phyloP scores from a whole-genome alignment of 2,797 vertebrate genomes.

The Notamacropus eugenii region DNA sequence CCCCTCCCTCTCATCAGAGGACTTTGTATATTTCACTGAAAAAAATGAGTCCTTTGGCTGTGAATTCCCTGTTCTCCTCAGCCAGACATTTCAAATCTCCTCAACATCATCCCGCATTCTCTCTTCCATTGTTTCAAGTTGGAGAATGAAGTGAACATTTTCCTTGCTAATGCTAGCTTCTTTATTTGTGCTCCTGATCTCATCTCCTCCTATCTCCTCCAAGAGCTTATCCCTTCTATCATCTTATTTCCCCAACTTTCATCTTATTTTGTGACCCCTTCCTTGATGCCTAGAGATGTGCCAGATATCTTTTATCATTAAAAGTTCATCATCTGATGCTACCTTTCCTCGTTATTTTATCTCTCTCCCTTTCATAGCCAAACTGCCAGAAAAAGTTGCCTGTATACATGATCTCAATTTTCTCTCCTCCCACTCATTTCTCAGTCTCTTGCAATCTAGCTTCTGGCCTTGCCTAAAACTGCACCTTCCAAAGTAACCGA shows the following conservation, averaged over 20 bases:
- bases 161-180: neutral
- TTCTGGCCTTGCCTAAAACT: neutral
- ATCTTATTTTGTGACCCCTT: neutral
- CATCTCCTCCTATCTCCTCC: neutral
- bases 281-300: neutral
- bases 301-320: neutral
- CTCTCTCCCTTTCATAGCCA: neutral
- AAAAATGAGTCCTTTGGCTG: neutral
- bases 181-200: neutral
- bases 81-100: neutral
- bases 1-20: neutral
- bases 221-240: neutral
- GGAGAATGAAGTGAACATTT: neutral
- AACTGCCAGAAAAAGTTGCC: neutral
- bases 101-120: neutral
- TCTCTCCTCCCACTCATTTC: neutral
- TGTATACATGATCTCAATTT: neutral
- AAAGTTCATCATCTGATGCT: neutral
- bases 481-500: neutral
- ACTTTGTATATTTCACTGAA: neutral
- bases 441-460: neutral
- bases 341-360: neutral
- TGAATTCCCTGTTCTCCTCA: neutral
- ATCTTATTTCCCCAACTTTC: neutral
- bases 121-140: neutral